A percentile compares a stretch with the other conserved stretches of the same genome.
These are phyloP conservation scores for Galeopsomyia nigrocyanea DNA, from an alignment of 2,888 invertebrate genomes.

Conservation along the genomic window DNA sequence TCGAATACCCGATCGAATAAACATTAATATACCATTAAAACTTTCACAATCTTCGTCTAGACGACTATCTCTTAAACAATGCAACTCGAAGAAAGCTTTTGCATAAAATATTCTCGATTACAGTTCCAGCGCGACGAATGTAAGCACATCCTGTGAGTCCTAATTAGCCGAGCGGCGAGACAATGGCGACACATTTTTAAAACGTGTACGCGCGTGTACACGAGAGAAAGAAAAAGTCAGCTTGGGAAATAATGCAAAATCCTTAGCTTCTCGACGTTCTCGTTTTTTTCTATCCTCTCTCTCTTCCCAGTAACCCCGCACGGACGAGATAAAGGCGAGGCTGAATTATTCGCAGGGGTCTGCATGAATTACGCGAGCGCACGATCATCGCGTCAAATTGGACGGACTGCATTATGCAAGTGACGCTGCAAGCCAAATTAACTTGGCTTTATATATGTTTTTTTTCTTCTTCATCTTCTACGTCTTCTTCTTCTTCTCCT, in stretches of 20 bases:
- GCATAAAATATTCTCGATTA: too few relatives aligned
- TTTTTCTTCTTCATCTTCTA: not conserved
- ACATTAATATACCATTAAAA: too few relatives aligned
- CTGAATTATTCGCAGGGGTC: conserved; percentile 30
- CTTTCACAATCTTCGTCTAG: too few relatives aligned
- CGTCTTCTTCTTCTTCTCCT: too few relatives aligned
- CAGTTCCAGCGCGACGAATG: too few relatives aligned
- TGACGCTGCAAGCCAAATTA: conserved; percentile 17
- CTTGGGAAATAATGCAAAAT: conserved; percentile 38
- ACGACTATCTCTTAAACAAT: too few relatives aligned
- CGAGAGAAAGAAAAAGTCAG: conserved; percentile 10
- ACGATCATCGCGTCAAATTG: conserved; percentile 30
- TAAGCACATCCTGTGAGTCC: too few relatives aligned
- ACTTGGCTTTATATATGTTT: not conserved
- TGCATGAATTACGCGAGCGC: conserved; percentile 11
- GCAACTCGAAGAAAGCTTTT: too few relatives aligned
- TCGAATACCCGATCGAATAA: too few relatives aligned
- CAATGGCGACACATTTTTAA: too few relatives aligned
- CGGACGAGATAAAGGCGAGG: not conserved
- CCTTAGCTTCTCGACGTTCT: conserved; percentile 27
- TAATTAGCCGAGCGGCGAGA: too few relatives aligned
- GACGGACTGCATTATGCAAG: conserved; percentile 16
- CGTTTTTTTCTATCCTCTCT: conserved; percentile 10
- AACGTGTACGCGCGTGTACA: not conserved
- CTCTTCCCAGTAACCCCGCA: not conserved